These are phyloP conservation scores for Clavelina lepadiformis DNA, from an alignment of 23 tunicate species.

Conservation along the genomic window DNA sequence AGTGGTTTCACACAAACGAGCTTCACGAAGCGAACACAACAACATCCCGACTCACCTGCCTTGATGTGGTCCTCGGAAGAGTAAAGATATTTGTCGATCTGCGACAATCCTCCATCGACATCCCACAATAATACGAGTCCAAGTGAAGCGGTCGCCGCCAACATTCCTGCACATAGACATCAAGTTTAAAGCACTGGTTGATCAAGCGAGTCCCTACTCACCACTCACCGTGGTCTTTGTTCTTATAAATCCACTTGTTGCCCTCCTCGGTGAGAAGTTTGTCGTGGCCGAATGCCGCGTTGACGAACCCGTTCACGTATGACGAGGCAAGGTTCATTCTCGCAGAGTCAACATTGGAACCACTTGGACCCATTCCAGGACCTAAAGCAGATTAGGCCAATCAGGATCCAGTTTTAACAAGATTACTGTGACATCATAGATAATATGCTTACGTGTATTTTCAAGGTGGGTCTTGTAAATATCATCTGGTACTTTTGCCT, in stretches of 20 bases:
- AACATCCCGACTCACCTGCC: slow-evolving; percentile 42
- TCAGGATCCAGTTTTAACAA: not conserved
- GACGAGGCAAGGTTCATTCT: slow-evolving; percentile 92
- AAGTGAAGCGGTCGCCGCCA: slow-evolving; percentile 95
- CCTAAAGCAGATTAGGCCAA: slow-evolving; percentile 21
- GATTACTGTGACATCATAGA: not conserved
- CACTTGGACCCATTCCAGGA: slow-evolving; percentile 42
- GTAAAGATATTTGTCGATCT: slow-evolving; percentile 88
- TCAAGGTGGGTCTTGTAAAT: slow-evolving; percentile 92
- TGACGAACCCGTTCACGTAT: slow-evolving; percentile 94
- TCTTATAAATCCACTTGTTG: slow-evolving; percentile 94
- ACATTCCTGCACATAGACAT: slow-evolving; percentile 59
- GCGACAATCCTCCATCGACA: slow-evolving; percentile 94
- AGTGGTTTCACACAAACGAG: too few relatives aligned
- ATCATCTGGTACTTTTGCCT: slow-evolving; percentile 87
- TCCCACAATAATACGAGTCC: slow-evolving; percentile 94
- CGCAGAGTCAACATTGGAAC: slow-evolving; percentile 84
- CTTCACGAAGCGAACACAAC: slow-evolving; percentile 5
- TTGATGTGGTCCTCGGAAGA: slow-evolving; percentile 96
- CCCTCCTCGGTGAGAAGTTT: slow-evolving; percentile 86
- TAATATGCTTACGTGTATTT: slow-evolving; percentile 55
- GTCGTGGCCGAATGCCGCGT: slow-evolving; percentile 91
- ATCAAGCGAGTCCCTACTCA: not conserved
- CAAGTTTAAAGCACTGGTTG: too few relatives aligned
- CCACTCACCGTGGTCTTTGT: slow-evolving; percentile 90